Conservation (phyloP, 2,113 vertebrate genomes). For the Peromyscus leucopus region DNA sequence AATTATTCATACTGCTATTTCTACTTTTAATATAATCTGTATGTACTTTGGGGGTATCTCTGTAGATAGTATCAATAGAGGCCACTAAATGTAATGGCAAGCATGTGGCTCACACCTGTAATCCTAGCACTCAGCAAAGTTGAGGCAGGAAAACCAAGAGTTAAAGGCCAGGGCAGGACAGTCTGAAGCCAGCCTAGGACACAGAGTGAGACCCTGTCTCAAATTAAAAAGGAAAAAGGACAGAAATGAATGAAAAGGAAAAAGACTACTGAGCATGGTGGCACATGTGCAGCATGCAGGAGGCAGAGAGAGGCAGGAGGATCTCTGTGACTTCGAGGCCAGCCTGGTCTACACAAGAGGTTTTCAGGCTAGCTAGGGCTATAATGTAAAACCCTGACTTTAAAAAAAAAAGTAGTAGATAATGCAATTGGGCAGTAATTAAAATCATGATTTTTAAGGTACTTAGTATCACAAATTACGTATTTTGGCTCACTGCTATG, state of each 20-base stretch:
- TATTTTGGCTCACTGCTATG: constrained; percentile 58
- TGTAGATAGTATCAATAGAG: constrained; percentile 47
- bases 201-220: background rate
- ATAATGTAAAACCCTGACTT: background rate
- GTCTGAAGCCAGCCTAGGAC: background rate
- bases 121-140: background rate
- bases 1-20: constrained; percentile 56
- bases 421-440: constrained; percentile 49
- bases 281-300: too few species aligned
- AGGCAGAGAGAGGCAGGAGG: too few species aligned
- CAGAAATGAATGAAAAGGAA: background rate
- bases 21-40: constrained; percentile 60
- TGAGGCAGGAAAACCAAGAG: background rate
- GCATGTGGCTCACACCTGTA: background rate
- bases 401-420: background rate
- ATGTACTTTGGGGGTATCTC: constrained; percentile 27
- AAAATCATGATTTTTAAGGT: constrained; percentile 70
- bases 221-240: background rate
- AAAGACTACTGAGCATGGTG: background rate
- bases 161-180: background rate
- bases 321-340: background rate
- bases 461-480: constrained; percentile 41
- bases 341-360: background rate
- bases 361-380: background rate
- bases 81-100: constrained; percentile 3